These are phyloP conservation scores for Diabrotica balteata DNA, from an alignment of 2,888 invertebrate species.

Conservation along the genomic window DNA sequence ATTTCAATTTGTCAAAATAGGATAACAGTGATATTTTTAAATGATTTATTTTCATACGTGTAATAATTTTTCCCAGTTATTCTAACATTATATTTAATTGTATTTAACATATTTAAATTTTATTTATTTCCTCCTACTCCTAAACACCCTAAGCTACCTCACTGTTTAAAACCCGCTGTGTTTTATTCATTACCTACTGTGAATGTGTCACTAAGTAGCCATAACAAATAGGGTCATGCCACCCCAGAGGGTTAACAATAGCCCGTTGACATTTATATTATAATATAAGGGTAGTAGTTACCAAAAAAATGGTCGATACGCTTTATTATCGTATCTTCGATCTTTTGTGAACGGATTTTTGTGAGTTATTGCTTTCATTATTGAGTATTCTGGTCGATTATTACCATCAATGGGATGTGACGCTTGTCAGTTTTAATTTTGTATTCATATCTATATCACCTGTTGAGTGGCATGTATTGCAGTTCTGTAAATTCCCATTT, in stretches of 20 bases:
- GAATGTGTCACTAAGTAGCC: conserved; percentile 52
- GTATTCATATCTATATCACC: conserved; percentile 13
- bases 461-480: conserved; percentile 7
- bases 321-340: conserved; percentile 36
- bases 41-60: too few relatives aligned
- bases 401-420: conserved; percentile 23
- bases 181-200: conserved; percentile 41
- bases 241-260: conserved; percentile 43
- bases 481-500: too few relatives aligned
- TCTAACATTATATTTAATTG: too few relatives aligned
- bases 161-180: conserved; percentile 37
- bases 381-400: conserved; percentile 25
- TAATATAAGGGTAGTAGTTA: conserved; percentile 39
- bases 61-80: too few relatives aligned
- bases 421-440: conserved; percentile 29
- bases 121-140: too few relatives aligned
- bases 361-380: conserved; percentile 35
- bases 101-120: too few relatives aligned
- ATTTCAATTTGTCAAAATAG: too few relatives aligned
- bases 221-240: conserved; percentile 49
- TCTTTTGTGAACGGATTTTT: conserved; percentile 30
- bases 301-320: conserved; percentile 37
- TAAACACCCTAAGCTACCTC: neutral
- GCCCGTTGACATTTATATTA: conserved; percentile 39
- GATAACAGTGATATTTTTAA: too few relatives aligned